These are phyloP conservation scores for Leptatherina wallacei DNA, from an alignment of 2,797 vertebrate genomes.

Conservation along the genomic window DNA sequence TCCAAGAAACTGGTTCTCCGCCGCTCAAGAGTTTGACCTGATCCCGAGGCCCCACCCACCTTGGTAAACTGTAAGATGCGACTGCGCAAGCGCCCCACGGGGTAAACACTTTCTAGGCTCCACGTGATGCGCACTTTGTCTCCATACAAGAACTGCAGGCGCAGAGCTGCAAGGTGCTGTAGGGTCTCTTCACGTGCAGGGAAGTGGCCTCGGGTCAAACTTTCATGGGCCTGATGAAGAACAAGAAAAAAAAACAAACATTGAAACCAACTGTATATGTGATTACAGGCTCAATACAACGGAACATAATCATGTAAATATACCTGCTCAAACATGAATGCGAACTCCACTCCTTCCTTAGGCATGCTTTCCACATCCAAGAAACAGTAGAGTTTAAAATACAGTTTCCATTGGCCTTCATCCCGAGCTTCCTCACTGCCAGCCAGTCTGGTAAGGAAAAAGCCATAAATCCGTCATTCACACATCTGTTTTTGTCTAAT, in stretches of 20 bases:
- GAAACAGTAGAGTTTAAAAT: slow-evolving; percentile 96
- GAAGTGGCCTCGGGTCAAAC: slow-evolving; percentile 91
- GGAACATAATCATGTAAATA: slow-evolving; percentile 3
- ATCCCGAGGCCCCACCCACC: slow-evolving; percentile 71
- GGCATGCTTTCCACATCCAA: slow-evolving; percentile 93
- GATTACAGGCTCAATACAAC: neutral
- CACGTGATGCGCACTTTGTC: slow-evolving; percentile 85
- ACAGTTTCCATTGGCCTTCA: slow-evolving; percentile 89
- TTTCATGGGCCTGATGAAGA: slow-evolving; percentile 89
- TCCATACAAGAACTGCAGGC: slow-evolving; percentile 90
- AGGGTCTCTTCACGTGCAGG: slow-evolving; percentile 91
- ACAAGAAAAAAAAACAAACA: neutral
- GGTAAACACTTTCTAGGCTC: slow-evolving; percentile 89
- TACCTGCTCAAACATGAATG: slow-evolving; percentile 97
- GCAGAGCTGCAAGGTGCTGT: slow-evolving; percentile 89
- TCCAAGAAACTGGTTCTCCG: slow-evolving; percentile 92
- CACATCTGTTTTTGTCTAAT: slow-evolving; percentile 10
- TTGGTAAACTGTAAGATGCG: slow-evolving; percentile 92
- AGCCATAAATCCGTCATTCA: slow-evolving; percentile 24
- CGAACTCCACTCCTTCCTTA: slow-evolving; percentile 93
- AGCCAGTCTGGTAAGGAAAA: slow-evolving; percentile 79
- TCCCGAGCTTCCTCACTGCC: slow-evolving; percentile 86
- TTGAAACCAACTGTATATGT: neutral
- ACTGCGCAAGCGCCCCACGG: slow-evolving; percentile 87
- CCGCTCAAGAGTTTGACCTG: slow-evolving; percentile 89